Evolutionary conservation across 2,113 vertebrate species (phyloP), one percentile per base, ranked within the genome.

Genomic region (Aldabrachelys gigantea): DNA sequence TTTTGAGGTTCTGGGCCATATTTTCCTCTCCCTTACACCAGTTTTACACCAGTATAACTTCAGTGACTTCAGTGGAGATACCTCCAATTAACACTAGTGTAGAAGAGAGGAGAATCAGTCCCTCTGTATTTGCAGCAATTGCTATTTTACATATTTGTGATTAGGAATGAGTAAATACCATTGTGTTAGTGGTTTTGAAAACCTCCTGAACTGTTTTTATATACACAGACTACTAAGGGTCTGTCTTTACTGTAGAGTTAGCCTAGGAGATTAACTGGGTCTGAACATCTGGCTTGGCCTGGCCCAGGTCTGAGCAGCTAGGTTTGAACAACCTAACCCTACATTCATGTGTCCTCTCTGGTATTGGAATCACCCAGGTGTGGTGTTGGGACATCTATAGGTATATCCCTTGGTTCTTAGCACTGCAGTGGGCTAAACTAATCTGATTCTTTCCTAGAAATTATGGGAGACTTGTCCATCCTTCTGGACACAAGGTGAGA

Each of bases 1-100:
- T 49, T 47, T 24, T 75, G 21, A 81, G 8, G 31, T 57, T 57
- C 80, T 82, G 11, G 2, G 0, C 4, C 53, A 5, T 80, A 8
- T 6, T 49, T 49, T 85, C 3, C 0, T 6, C 2, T 8, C 2
- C 1, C 2, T 82, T 38, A 1, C 10, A 76, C 14, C 47, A 31
- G 1, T 91, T 88, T 17, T 84, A 2, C 22, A 1, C 9, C 88
- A 31, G 1, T n/a, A 88, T 80, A 57, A 49, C 53, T 85, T 65
- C 7, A 50, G 5, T 80, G 62, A 53, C 62, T 87, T 78, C 12
- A 57, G 5, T 21, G 84, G 44, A 78, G 35, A 78, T 29, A 44
- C 1, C 76, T 25, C 8, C 57, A 81, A 75, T 80, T 85, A 94
- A 80, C 69, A 13, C 14, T 27, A 79, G 49, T 27, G 22, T 22